A percentile compares a stretch with the other conserved stretches of the same genome.
phyloP scores from a whole-genome alignment of 2,113 vertebrate genomes.

The Hepsetus odoe region DNA sequence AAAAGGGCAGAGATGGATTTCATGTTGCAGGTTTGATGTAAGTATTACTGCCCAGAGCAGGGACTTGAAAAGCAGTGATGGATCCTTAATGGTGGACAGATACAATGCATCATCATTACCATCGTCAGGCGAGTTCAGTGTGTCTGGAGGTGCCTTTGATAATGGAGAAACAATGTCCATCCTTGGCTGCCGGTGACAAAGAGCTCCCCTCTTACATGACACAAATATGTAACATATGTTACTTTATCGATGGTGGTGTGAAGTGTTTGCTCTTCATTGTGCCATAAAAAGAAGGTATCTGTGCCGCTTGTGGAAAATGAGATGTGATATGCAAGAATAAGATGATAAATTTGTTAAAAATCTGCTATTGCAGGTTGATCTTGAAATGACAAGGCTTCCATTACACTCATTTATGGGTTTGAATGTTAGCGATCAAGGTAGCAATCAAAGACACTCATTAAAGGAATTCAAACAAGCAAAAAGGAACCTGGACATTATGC shows the following conservation, averaged over 20 bases:
- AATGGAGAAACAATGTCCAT: conserved; percentile 6
- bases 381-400: too few relatives aligned
- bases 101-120: not conserved
- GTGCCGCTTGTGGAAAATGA: not conserved
- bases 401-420: too few relatives aligned
- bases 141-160: conserved; percentile 14
- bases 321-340: not conserved
- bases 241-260: not conserved
- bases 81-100: conserved; percentile 5
- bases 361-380: too few relatives aligned
- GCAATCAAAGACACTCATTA: too few relatives aligned
- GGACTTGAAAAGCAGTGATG: not conserved
- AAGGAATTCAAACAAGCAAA: too few relatives aligned
- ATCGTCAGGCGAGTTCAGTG: conserved; percentile 24
- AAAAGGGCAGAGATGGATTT: conserved; percentile 5
- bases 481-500: too few relatives aligned
- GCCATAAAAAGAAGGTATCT: not conserved
- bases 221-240: not conserved
- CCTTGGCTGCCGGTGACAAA: not conserved
- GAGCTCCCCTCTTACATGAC: not conserved
- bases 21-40: conserved; percentile 9
- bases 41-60: not conserved
- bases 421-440: too few relatives aligned
- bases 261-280: not conserved
- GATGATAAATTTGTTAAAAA: too few relatives aligned